Percentiles rank a stretch among this genome's conserved stretches.
Evolutionary conservation across 2,888 invertebrate genomes (phyloP).

Genomic region (Endomychus coccineus): DNA sequence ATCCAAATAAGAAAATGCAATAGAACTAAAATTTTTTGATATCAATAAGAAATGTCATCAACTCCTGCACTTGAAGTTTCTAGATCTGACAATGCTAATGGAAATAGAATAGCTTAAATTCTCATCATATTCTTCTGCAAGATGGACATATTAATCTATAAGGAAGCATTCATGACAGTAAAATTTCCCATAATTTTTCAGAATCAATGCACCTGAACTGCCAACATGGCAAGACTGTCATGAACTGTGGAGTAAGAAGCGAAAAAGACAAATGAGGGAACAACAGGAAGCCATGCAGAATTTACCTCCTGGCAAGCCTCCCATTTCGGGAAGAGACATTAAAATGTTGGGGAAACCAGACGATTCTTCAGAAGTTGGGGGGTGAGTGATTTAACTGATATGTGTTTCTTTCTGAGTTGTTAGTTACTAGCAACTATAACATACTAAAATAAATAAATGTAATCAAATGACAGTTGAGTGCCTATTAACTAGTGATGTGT

Average conservation of each 20-base stretch:
- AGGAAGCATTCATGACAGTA: no score
- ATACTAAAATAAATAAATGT: neutral
- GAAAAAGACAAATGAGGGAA: slow-evolving; percentile 76
- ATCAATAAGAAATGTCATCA: no score
- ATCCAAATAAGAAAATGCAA: no score
- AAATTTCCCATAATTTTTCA: no score
- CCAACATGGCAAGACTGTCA: slow-evolving; percentile 98
- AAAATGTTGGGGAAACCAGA: slow-evolving; percentile 31
- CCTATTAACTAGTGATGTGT: no score
- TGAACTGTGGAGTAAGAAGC: slow-evolving; percentile 97
- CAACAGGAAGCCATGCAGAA: slow-evolving; percentile 54
- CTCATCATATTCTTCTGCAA: no score
- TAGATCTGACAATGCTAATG: no score
- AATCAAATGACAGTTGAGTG: no score
- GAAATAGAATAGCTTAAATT: no score
- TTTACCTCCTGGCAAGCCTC: slow-evolving; percentile 43
- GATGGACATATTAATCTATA: no score
- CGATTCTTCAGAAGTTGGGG: slow-evolving; percentile 48
- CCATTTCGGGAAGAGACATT: slow-evolving; percentile 27
- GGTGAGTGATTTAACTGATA: slow-evolving; percentile 44
- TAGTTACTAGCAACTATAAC: slow-evolving; percentile 16
- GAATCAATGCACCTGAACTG: slow-evolving; percentile 76
- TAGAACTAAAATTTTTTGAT: no score
- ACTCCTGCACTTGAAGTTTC: no score
- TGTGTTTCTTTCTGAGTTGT: slow-evolving; percentile 27